Evolutionary conservation across 2,797 vertebrate species (phyloP), one percentile per base, ranked within the genome.

Genomic region (Borostomias antarcticus): DNA sequence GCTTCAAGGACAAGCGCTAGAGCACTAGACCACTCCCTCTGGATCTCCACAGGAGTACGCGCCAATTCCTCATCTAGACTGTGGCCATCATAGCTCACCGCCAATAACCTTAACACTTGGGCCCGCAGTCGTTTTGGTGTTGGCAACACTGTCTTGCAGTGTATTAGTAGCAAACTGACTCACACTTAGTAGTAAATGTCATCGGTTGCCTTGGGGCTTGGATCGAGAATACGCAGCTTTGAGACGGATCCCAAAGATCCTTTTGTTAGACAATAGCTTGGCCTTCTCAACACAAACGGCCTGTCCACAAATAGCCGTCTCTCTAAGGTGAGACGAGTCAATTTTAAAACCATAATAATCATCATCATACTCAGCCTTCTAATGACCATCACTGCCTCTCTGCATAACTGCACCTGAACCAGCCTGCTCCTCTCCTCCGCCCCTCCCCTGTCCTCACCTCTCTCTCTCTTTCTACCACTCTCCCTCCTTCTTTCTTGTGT

Each of bases 361-460:
- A 83, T 75, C 80, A 80, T 76, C 75, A 76, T 70, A 77, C 66
- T 84, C 69, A 72, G 81, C 79, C 80, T 83, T 69, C 43, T 77
- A 82, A 84, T 70, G 64, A 82, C 17, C 68, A 64, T 75, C 80
- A 56, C 54, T 50, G 50, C 79, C 66, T 68, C 76, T 86, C 85
- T 85, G 85, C 81, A 65, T 82, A 85, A 75, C 78, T 81, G 78
- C 82, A 83, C 84, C 79, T 84, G 78, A 82, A 79, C 82, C 66
- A 78, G 62, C 52, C 69, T 61, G 43, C 19, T 57, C 2, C 71
- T 75, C 74, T 67, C 61, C 61, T 72, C 74, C n/a, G n/a, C n/a
- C n/a, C 74, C 75, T 53, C 37, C 21, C n/a, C 32, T 13, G n/a
- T n/a, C n/a, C n/a, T n/a, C n/a, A 74, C 72, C 78, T 81, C 73